Evolutionary conservation across 2,113 vertebrate genomes (phyloP).

Genomic region (Scortum barcoo): DNA sequence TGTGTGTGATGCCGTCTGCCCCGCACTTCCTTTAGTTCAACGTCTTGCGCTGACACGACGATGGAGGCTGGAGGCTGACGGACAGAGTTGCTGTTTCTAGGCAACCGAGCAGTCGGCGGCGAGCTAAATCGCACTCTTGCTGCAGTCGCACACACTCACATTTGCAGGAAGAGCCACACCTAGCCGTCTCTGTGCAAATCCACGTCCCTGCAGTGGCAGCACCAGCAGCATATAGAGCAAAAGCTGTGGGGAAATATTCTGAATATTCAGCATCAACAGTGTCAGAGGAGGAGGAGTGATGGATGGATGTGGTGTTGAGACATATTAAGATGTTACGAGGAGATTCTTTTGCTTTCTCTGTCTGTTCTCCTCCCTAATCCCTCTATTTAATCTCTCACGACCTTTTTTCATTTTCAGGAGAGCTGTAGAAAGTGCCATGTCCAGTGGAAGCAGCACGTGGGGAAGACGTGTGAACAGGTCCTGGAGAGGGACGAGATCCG

Average conservation of each 20-base stretch:
- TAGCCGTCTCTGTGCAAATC: slow-evolving; percentile 33
- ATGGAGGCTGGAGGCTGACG: slow-evolving; percentile 51
- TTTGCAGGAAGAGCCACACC: slow-evolving; percentile 71
- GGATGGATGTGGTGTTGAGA: neutral
- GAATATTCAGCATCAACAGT: slow-evolving; percentile 28
- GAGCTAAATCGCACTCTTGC: slow-evolving; percentile 24
- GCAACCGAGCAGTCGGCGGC: slow-evolving; percentile 76
- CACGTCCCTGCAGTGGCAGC: slow-evolving; percentile 62
- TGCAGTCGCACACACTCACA: slow-evolving; percentile 38
- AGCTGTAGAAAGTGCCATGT: slow-evolving; percentile 95
- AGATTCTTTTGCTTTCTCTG: neutral
- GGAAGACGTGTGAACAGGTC: slow-evolving; percentile 94
- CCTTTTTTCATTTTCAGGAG: slow-evolving; percentile 84
- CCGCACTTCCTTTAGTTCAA: slow-evolving; percentile 59
- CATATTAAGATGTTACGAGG: neutral
- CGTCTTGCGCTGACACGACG: slow-evolving; percentile 46
- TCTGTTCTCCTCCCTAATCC: neutral
- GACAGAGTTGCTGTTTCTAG: slow-evolving; percentile 80
- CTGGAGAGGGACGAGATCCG: slow-evolving; percentile 95
- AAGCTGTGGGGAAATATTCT: neutral
- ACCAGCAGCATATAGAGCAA: slow-evolving; percentile 69
- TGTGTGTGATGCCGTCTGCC: slow-evolving; percentile 19
- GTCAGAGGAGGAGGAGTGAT: neutral
- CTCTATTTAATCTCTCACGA: no score
- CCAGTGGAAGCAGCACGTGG: slow-evolving; percentile 94